Conservation (phyloP, 1,140 invertebrate species). For the Polyergus mexicanus region DNA sequence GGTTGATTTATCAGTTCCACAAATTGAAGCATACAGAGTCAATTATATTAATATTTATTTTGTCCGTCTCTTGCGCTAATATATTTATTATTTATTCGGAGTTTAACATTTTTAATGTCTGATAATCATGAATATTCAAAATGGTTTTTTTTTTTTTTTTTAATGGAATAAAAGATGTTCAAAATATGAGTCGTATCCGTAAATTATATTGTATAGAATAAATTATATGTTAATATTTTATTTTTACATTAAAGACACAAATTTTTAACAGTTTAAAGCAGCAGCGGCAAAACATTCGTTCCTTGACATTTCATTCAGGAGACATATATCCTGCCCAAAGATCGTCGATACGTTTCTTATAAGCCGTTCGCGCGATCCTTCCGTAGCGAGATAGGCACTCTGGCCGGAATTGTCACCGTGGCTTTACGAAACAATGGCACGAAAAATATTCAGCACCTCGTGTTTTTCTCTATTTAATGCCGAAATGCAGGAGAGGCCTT, state of each 20-base stretch:
- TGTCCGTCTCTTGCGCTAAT: neutral
- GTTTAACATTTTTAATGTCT: neutral
- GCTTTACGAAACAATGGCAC: conserved; percentile 43
- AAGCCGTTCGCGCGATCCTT: neutral
- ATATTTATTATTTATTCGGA: neutral
- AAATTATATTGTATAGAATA: neutral
- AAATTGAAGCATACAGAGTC: conserved; percentile 41
- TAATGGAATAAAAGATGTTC: neutral
- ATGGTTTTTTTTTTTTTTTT: too few relatives aligned
- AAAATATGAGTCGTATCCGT: neutral
- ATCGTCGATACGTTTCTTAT: conserved; percentile 16
- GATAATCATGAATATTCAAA: neutral
- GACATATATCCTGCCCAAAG: neutral
- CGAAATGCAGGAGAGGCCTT: neutral
- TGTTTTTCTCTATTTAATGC: conserved; percentile 56
- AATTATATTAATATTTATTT: conserved; percentile 37
- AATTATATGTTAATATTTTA: neutral
- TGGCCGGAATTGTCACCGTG: conserved; percentile 45
- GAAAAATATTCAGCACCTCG: conserved; percentile 52
- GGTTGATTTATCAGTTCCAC: conserved; percentile 53
- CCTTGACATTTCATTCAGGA: conserved; percentile 34
- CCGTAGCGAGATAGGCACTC: conserved; percentile 36
- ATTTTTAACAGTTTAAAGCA: neutral
- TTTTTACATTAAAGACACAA: neutral
- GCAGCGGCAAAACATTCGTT: neutral